Conservation (phyloP, 2,888 invertebrate genomes). For the Vesta saturnalis region DNA sequence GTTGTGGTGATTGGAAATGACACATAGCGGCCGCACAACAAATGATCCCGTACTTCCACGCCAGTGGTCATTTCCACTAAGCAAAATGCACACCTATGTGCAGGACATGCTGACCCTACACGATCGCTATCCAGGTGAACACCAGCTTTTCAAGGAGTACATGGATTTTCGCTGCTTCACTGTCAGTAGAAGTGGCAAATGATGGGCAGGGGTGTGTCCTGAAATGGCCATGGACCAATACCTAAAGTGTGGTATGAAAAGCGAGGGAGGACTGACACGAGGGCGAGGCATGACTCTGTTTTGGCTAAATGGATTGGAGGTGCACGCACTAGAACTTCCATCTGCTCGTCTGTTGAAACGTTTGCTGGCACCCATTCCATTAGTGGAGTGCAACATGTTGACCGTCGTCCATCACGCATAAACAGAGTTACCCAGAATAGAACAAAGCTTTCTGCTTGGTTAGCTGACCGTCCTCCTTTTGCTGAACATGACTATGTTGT, state of each 20-base stretch:
- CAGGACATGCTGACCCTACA: constrained; percentile 9
- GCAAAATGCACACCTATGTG: not conserved
- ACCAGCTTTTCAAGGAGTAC: too few relatives aligned
- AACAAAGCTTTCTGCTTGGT: not conserved
- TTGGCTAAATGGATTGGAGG: not conserved
- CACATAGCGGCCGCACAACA: not conserved
- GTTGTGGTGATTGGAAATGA: too few relatives aligned
- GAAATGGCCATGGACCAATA: not conserved
- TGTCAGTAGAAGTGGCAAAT: not conserved
- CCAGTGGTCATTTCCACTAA: not conserved
- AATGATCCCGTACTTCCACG: not conserved
- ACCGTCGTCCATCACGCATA: not conserved
- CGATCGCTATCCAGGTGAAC: too few relatives aligned
- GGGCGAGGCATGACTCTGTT: not conserved
- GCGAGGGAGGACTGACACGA: not conserved
- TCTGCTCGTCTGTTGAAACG: not conserved
- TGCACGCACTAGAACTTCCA: not conserved
- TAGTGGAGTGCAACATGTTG: not conserved
- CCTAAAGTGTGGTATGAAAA: not conserved
- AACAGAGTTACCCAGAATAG: not conserved
- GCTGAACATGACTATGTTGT: not conserved
- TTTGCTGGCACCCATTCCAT: not conserved
- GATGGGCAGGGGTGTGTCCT: not conserved
- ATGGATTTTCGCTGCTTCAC: too few relatives aligned
- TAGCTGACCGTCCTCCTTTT: not conserved